A percentile compares a stretch with the other conserved stretches of the same genome.
These are phyloP conservation scores for Penelope pileata DNA, from an alignment of 2,113 vertebrate species.

Conservation along the genomic window DNA sequence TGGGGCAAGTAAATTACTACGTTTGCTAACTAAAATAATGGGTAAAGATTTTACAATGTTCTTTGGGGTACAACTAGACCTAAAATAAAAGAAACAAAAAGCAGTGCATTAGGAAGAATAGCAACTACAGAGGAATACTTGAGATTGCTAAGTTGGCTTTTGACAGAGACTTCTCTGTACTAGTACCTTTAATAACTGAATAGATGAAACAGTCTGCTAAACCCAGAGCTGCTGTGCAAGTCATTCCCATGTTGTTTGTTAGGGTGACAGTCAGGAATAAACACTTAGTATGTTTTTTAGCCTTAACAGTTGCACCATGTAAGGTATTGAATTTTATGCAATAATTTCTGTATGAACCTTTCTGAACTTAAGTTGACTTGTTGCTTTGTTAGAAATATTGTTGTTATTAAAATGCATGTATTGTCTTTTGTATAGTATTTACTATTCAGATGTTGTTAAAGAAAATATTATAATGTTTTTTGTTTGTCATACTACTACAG, in stretches of 20 bases:
- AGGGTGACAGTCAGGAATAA: too few relatives aligned
- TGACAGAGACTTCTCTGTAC: background rate
- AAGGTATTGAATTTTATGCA: background rate
- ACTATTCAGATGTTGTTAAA: background rate
- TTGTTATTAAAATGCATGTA: background rate
- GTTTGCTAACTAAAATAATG: slow-evolving; percentile 52
- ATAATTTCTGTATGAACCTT: background rate
- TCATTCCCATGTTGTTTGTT: background rate
- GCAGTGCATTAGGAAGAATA: background rate
- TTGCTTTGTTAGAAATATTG: background rate
- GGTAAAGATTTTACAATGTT: slow-evolving; percentile 58
- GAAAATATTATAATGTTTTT: background rate
- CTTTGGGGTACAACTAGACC: slow-evolving; percentile 59
- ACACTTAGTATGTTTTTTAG: background rate
- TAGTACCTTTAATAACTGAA: background rate
- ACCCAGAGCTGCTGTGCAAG: background rate
- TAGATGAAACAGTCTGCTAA: background rate
- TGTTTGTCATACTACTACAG: background rate
- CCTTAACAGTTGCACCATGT: background rate
- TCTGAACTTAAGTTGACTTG: background rate
- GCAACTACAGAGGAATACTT: background rate
- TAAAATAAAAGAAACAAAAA: slow-evolving; percentile 16
- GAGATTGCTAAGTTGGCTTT: background rate
- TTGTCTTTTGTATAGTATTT: background rate
- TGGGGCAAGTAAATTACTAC: slow-evolving; percentile 71